Evolutionary conservation across 2,797 vertebrate species (phyloP).

Genomic region (Tolypeutes matacus): DNA sequence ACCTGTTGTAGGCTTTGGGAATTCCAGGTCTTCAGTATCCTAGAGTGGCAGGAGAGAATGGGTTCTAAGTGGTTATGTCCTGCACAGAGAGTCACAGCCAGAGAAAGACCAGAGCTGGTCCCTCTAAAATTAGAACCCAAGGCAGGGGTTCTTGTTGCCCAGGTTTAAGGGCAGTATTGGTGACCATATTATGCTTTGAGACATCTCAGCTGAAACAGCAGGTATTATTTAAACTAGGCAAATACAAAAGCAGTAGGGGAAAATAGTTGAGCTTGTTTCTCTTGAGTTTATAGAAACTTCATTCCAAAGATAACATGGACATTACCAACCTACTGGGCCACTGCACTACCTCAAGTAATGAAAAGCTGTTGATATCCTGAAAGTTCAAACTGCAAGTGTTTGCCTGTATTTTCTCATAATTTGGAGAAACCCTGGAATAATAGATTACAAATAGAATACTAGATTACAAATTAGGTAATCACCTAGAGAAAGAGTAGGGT

Average conservation of each 20-base stretch:
- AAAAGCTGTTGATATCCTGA: conserved; percentile 30
- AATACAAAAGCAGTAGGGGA: background rate
- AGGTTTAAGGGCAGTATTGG: background rate
- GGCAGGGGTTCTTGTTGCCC: background rate
- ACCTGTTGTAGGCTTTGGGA: background rate
- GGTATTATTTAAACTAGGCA: background rate
- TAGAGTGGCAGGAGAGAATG: background rate
- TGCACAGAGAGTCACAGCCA: background rate
- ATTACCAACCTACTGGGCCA: background rate
- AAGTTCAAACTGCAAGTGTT: background rate
- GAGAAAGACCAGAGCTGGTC: conserved; percentile 22
- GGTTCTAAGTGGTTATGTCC: background rate
- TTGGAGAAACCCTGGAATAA: conserved; percentile 53
- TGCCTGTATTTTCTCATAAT: conserved; percentile 11
- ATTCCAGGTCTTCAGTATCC: background rate
- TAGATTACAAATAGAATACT: conserved; percentile 17
- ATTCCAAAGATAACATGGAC: conserved; percentile 23
- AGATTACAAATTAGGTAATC: background rate
- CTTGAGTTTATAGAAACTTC: conserved; percentile 15
- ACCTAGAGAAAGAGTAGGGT: background rate
- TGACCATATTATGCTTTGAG: conserved; percentile 23
- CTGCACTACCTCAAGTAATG: background rate
- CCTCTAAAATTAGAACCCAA: background rate
- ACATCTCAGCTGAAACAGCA: background rate
- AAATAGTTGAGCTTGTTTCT: background rate